phyloP scores from a whole-genome alignment of 2,113 vertebrate genomes.

The Philantomba maxwellii region DNA sequence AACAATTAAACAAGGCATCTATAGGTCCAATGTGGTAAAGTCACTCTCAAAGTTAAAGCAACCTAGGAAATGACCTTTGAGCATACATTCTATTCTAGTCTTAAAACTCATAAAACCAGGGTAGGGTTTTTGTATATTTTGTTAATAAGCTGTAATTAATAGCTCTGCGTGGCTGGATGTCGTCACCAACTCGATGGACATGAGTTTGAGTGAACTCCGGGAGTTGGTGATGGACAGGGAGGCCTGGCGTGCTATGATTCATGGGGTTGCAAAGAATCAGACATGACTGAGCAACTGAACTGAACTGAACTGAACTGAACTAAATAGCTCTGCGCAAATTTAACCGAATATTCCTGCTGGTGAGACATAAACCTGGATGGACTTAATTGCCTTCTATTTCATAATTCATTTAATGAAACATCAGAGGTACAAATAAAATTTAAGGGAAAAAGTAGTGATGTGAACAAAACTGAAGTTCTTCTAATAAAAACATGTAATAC shows the following conservation, averaged over 20 bases:
- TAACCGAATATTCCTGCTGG: conserved; percentile 38
- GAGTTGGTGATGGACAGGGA: too few species aligned
- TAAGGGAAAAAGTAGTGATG: conserved; percentile 39
- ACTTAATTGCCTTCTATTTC: conserved; percentile 38
- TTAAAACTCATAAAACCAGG: not conserved
- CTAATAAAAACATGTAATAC: conserved; percentile 13
- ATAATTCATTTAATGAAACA: conserved; percentile 45
- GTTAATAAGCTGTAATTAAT: conserved; percentile 34
- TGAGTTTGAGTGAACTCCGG: too few species aligned
- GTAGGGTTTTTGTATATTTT: not conserved
- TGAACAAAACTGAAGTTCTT: conserved; percentile 32
- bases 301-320: too few species aligned
- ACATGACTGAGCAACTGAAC: too few species aligned
- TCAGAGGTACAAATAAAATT: conserved; percentile 1
- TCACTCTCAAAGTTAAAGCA: not conserved
- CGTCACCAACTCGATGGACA: too few species aligned
- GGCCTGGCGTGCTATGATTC: too few species aligned
- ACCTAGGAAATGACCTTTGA: not conserved
- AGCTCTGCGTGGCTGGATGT: not conserved
- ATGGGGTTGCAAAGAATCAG: too few species aligned
- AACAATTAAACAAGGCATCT: not conserved
- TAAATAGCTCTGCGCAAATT: conserved; percentile 27
- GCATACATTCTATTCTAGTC: not conserved
- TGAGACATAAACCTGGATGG: conserved; percentile 31
- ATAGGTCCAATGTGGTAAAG: not conserved